A percentile compares a stretch with the other conserved stretches of the same genome.
phyloP scores from a whole-genome alignment of 2,888 invertebrate genomes.

The Sarcophaga carnaria region DNA sequence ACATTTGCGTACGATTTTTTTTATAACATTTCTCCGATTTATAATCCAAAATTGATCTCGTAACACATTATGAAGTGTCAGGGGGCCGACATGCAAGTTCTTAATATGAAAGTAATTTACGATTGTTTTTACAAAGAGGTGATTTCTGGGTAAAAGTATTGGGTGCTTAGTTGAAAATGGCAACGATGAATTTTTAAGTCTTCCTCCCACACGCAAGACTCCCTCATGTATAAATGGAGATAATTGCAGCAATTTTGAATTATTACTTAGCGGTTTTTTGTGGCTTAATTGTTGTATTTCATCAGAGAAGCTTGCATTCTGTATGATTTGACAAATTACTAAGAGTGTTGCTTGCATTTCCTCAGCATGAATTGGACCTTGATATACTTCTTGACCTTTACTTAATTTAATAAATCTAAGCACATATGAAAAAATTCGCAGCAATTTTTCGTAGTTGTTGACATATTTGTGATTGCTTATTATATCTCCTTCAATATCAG shows the following conservation, averaged over 20 bases:
- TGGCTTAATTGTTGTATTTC: conserved; percentile 4
- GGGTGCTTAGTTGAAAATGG: conserved; percentile 33
- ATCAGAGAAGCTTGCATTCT: neutral
- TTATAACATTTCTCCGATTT: conserved; percentile 22
- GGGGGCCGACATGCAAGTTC: conserved; percentile 12
- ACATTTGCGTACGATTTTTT: conserved; percentile 42
- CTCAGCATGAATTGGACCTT: neutral
- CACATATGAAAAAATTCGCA: conserved; percentile 34
- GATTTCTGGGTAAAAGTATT: conserved; percentile 6
- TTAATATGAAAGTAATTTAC: neutral
- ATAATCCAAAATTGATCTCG: conserved; percentile 57
- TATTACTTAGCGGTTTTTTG: neutral
- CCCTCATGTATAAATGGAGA: conserved; percentile 32
- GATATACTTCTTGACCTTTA: neutral
- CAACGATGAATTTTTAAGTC: conserved; percentile 16
- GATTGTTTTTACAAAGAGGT: neutral
- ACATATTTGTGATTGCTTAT: conserved; percentile 33
- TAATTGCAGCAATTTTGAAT: conserved; percentile 8
- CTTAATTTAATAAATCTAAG: conserved; percentile 7
- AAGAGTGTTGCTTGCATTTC: neutral
- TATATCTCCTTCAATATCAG: neutral
- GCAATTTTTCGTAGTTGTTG: conserved; percentile 14
- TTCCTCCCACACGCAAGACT: conserved; percentile 22
- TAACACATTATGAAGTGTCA: conserved; percentile 17
- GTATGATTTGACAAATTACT: conserved; percentile 18